Conservation (phyloP, 2,797 vertebrate genomes). For the Squalus acanthias region DNA sequence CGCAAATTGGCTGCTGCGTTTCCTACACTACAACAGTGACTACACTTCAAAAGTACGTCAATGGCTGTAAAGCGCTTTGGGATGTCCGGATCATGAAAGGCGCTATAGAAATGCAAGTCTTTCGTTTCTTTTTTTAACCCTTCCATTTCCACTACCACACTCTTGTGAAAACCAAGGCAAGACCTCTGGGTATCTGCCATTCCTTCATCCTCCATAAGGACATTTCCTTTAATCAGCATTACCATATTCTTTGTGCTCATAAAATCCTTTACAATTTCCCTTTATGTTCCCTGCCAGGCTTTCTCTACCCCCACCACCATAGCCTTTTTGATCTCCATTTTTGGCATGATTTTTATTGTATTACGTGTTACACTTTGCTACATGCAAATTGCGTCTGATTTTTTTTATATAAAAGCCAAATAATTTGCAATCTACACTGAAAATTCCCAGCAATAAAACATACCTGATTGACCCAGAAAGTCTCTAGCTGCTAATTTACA, state of each 20-base stretch:
- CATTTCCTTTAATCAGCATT: not conserved
- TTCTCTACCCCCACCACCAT: not conserved
- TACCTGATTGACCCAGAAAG: not conserved
- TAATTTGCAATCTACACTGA: not conserved
- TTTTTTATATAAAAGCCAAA: not conserved
- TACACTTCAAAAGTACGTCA: not conserved
- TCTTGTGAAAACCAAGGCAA: not conserved
- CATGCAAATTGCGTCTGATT: not conserved
- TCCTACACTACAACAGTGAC: not conserved
- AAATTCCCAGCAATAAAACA: not conserved
- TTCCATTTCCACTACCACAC: not conserved
- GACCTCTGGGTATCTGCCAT: not conserved
- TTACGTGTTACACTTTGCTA: too few species aligned
- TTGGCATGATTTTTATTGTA: too few species aligned
- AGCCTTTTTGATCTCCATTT: not conserved
- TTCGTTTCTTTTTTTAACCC: not conserved
- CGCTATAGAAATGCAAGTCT: not conserved
- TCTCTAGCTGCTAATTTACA: not conserved
- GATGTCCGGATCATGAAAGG: not conserved
- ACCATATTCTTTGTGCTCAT: not conserved
- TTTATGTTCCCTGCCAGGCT: not conserved
- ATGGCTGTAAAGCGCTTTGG: too few species aligned
- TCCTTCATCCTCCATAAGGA: too few species aligned
- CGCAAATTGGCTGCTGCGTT: not conserved
- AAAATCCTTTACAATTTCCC: not conserved